These are phyloP conservation scores for Rhynchophorus ferrugineus DNA, from an alignment of 1,140 invertebrate species.

Conservation along the genomic window DNA sequence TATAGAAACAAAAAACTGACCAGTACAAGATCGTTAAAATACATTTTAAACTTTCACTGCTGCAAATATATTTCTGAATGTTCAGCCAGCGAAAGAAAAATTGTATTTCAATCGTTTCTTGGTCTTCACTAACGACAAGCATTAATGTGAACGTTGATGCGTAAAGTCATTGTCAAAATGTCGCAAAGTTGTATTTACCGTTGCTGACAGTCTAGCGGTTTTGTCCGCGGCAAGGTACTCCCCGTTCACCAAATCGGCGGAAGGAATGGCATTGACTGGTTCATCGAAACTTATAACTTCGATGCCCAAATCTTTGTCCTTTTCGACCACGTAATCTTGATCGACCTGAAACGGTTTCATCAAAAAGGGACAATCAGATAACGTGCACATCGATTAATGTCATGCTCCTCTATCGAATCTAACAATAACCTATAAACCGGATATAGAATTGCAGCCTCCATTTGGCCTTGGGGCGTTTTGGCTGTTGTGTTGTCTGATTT, in stretches of 20 bases:
- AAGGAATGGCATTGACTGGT: conserved; percentile 31
- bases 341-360: conserved; percentile 26
- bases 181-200: conserved; percentile 22
- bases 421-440: conserved; percentile 16
- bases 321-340: conserved; percentile 12
- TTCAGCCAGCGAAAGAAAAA: too few species aligned
- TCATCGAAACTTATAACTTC: conserved; percentile 36
- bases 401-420: conserved; percentile 14
- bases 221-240: conserved; percentile 25
- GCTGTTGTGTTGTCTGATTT: neutral
- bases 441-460: conserved; percentile 1
- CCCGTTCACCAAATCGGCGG: conserved; percentile 35
- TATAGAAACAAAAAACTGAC: too few species aligned
- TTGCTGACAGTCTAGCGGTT: conserved; percentile 20
- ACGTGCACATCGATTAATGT: neutral
- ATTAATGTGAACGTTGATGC: too few species aligned
- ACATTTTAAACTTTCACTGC: too few species aligned
- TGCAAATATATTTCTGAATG: too few species aligned
- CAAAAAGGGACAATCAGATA: conserved; percentile 15
- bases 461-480: conserved; percentile 1
- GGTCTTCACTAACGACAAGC: too few species aligned
- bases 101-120: too few species aligned
- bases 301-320: conserved; percentile 31
- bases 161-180: neutral
- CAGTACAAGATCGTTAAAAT: too few species aligned